A percentile compares a stretch with the other conserved stretches of the same genome.
Evolutionary conservation across 2,888 invertebrate genomes (phyloP).

Genomic region (Tupiocoris notatus): DNA sequence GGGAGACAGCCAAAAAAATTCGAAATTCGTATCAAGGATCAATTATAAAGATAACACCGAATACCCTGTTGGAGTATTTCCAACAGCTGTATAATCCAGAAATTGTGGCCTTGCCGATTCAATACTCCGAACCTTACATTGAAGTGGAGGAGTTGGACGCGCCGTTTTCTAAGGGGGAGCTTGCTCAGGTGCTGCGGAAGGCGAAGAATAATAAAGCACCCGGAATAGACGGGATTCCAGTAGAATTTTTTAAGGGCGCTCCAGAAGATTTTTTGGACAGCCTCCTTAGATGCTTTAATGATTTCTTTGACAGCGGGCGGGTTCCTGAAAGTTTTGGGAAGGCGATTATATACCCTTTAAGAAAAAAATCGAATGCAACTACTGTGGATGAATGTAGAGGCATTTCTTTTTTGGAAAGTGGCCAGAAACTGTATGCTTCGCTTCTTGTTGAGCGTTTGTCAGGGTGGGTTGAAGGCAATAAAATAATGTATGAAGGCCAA

Average conservation of each 20-base stretch:
- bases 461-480: conserved; percentile 31
- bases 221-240: conserved; percentile 2
- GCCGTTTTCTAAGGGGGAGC: no score
- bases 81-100: no score
- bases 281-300: background rate
- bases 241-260: background rate
- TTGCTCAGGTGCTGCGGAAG: no score
- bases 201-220: conserved; percentile 6
- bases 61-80: no score
- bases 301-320: background rate
- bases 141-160: no score
- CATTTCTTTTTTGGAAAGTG: conserved; percentile 23
- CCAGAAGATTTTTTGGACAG: background rate
- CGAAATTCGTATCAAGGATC: no score
- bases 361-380: conserved; percentile 23
- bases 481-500: conserved; percentile 45
- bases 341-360: conserved; percentile 37
- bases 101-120: no score
- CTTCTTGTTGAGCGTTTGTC: conserved; percentile 20
- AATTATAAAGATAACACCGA: no score
- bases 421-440: conserved; percentile 26
- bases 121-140: no score
- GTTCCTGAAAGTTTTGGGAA: no score
- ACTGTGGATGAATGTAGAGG: conserved; percentile 33
- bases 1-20: no score